Evolutionary conservation across 1,140 invertebrate genomes (phyloP).

Genomic region (Tetramorium parvispinum): DNA sequence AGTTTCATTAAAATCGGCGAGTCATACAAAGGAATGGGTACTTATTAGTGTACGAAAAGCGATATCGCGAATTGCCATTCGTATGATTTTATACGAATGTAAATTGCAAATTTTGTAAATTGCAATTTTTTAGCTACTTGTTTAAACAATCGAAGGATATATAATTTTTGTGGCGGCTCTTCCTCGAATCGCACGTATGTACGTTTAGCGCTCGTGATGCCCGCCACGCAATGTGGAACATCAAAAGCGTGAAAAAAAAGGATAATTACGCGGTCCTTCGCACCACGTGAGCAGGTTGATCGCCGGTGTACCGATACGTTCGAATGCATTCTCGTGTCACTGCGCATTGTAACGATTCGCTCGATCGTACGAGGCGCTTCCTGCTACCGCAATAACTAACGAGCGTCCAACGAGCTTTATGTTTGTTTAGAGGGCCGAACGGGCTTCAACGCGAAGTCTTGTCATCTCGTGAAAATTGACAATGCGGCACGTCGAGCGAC

Average conservation of each 20-base stretch:
- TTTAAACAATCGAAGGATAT: not conserved
- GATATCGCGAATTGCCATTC: not conserved
- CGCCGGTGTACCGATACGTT: conserved; percentile 52
- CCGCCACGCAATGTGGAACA: not conserved
- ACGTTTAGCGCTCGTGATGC: not conserved
- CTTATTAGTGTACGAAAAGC: not conserved
- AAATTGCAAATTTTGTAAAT: not conserved
- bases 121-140: not conserved
- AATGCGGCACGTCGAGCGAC: conserved; percentile 6
- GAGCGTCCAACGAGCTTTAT: conserved; percentile 68
- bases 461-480: conserved; percentile 23
- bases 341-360: conserved; percentile 69
- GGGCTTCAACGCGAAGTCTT: conserved; percentile 31
- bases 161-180: not conserved
- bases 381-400: conserved; percentile 70
- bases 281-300: conserved; percentile 50
- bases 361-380: conserved; percentile 72
- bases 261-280: conserved; percentile 50
- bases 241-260: conserved; percentile 35
- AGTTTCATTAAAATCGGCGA: no score
- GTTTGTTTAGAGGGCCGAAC: conserved; percentile 73
- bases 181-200: not conserved
- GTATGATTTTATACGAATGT: not conserved
- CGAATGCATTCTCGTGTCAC: conserved; percentile 65
- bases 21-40: no score